These are phyloP conservation scores for Epinephelus cyanopodus DNA, from an alignment of 2,113 vertebrate genomes.

Conservation along the genomic window DNA sequence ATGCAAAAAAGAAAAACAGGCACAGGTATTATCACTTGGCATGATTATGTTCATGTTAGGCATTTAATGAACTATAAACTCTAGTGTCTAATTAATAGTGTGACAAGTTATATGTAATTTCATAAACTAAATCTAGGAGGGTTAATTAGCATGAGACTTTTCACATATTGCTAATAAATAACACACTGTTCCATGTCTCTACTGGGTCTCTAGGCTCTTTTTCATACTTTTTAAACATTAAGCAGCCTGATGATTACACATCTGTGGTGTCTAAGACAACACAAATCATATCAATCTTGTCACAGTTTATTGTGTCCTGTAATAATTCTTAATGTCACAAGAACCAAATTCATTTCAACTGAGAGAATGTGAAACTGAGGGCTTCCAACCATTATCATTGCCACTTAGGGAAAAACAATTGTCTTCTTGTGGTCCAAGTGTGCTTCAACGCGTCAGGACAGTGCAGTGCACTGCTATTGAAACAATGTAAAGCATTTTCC, in stretches of 20 bases:
- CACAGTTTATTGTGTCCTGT: neutral
- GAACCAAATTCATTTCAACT: slow-evolving; percentile 20
- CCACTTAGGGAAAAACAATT: neutral
- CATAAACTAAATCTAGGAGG: neutral
- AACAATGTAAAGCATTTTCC: neutral
- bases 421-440: neutral
- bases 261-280: neutral
- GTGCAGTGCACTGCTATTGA: neutral
- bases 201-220: neutral
- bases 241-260: neutral
- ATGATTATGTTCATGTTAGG: slow-evolving; percentile 5
- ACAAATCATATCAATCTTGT: neutral
- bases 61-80: neutral
- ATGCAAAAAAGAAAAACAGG: neutral
- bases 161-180: neutral
- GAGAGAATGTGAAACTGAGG: slow-evolving; percentile 29
- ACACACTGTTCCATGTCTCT: neutral
- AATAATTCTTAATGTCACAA: neutral
- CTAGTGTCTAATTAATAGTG: neutral
- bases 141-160: neutral
- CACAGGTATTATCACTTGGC: neutral
- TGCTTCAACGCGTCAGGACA: neutral
- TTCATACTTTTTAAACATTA: neutral
- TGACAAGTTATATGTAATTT: neutral
- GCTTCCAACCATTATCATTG: slow-evolving; percentile 40